Percentiles rank a stretch among this genome's conserved stretches.
These are phyloP conservation scores for Cheilosia urbana DNA, from an alignment of 2,888 invertebrate species.

Conservation along the genomic window DNA sequence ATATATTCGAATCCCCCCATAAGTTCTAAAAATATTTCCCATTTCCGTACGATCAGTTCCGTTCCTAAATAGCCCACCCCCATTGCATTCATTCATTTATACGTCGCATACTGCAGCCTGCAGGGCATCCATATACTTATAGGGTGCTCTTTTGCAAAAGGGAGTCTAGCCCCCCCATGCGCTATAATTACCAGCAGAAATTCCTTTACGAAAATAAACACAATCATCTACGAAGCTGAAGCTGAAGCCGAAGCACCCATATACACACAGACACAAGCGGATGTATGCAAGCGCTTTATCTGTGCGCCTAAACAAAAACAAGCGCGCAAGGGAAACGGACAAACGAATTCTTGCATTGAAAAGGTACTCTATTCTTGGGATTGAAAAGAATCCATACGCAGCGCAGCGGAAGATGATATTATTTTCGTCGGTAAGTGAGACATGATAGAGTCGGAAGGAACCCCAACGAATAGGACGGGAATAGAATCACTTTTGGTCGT, in stretches of 20 bases:
- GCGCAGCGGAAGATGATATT: conserved; percentile 45
- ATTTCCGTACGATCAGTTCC: conserved; percentile 70
- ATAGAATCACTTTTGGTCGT: conserved; percentile 35
- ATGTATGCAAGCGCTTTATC: conserved; percentile 22
- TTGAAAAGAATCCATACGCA: conserved; percentile 20
- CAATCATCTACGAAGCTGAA: conserved; percentile 22
- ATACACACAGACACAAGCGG: conserved; percentile 10
- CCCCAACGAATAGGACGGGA: conserved; percentile 66
- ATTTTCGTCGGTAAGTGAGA: conserved; percentile 41
- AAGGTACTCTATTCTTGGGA: conserved; percentile 38
- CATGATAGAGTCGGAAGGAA: conserved; percentile 51
- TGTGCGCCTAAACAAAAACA: conserved; percentile 54
- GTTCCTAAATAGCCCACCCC: conserved; percentile 55
- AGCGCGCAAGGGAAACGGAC: conserved; percentile 36
- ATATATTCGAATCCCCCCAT: conserved; percentile 9
- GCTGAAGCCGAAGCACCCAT: background rate
- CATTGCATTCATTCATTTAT: conserved; percentile 39
- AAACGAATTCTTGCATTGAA: conserved; percentile 33
- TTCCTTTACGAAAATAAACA: conserved; percentile 70
- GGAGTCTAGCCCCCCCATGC: conserved; percentile 47
- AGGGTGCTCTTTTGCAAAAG: conserved; percentile 59
- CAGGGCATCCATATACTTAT: conserved; percentile 2
- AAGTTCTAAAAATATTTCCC: conserved; percentile 68
- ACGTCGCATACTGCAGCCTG: conserved; percentile 27
- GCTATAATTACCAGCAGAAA: conserved; percentile 65